Base-by-base conservation (phyloP, 2,888 invertebrate species). In the Spodoptera littoralis region DNA sequence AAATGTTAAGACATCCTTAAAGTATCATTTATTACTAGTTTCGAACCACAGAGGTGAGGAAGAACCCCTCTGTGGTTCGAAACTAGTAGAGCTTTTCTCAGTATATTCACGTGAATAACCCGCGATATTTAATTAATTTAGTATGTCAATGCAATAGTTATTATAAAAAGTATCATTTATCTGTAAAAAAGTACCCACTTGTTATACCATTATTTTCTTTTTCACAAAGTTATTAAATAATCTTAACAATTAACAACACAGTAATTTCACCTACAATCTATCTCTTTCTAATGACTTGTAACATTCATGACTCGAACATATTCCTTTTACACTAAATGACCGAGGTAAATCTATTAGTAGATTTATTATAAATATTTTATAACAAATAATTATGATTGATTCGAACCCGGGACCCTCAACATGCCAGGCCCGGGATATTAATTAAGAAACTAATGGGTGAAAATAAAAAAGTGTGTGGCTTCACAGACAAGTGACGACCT, bases 391-490 rank as follows among this genome's bases (percentile, higher is more conserved):
- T 90, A 92, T 92, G 92, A 93, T 93, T 92, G 93, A 93, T 93
- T 88, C 88, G 82, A 76, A 76, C 79, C 70, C 81, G 78, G 65
- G 65, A 66, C 68, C 68, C 65, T 74, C 68, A 67, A 82, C 88
- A 86, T 83, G 78, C 84, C 80, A 77, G 76, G 81, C 84, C 76
- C 79, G 86, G 87, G 88, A 86, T 93, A 92, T 93, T 92, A 93
- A 93, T 93, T 93, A 92, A 91, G 89, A 90, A 92, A 92, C 91
- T 92, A 92, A 93, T 92, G 92, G 91, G 84, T 76, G 87, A 86
- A 87, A 87, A 87, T 86, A 87, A 85, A 86, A 88, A 88, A 90
- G 88, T 84, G 83, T 83, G 82, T 77, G 65, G 77, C 77, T 79
- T 61, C 61, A 80, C 83, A 78, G 84, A 84, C 84, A 84, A 86